These are phyloP conservation scores for Idris sp. DNA, from an alignment of 1,140 invertebrate genomes.

Conservation along the genomic window DNA sequence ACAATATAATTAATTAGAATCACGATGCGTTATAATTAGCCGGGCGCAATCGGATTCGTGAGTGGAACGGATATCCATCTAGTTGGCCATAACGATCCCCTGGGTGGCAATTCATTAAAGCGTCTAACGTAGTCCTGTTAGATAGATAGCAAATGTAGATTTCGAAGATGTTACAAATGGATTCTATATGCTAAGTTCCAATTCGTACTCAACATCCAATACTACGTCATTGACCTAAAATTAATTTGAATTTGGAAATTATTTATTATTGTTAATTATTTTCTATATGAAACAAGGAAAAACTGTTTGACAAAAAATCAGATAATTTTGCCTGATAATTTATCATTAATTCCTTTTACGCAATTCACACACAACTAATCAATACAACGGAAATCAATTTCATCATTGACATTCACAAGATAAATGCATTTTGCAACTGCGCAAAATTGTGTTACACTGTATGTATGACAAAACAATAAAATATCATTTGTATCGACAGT, in stretches of 20 bases:
- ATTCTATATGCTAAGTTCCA: slow-evolving; percentile 60
- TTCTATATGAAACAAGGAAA: no score
- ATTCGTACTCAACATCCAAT: slow-evolving; percentile 28
- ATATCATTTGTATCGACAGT: no score
- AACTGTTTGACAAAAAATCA: no score
- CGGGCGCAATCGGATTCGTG: slow-evolving; percentile 70
- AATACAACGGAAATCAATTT: slow-evolving; percentile 26
- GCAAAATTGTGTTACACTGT: slow-evolving; percentile 3
- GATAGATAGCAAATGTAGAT: slow-evolving; percentile 64
- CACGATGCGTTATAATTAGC: slow-evolving; percentile 74
- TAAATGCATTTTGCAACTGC: slow-evolving; percentile 16
- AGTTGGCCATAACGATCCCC: slow-evolving; percentile 73
- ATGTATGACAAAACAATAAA: no score
- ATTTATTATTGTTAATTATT: no score
- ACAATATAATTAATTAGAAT: slow-evolving; percentile 72
- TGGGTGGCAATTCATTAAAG: slow-evolving; percentile 74
- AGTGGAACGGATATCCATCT: slow-evolving; percentile 70
- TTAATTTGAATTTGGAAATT: neutral
- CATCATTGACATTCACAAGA: slow-evolving; percentile 17
- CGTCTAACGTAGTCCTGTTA: slow-evolving; percentile 61
- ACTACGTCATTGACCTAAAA: slow-evolving; percentile 1
- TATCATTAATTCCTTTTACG: slow-evolving; percentile 7
- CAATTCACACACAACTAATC: neutral
- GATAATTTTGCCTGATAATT: neutral
- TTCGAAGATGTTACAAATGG: slow-evolving; percentile 62